Evolutionary conservation across 2,888 invertebrate species (phyloP), one percentile per base, ranked within the genome.

Genomic region (Drosophila longiperda): DNA sequence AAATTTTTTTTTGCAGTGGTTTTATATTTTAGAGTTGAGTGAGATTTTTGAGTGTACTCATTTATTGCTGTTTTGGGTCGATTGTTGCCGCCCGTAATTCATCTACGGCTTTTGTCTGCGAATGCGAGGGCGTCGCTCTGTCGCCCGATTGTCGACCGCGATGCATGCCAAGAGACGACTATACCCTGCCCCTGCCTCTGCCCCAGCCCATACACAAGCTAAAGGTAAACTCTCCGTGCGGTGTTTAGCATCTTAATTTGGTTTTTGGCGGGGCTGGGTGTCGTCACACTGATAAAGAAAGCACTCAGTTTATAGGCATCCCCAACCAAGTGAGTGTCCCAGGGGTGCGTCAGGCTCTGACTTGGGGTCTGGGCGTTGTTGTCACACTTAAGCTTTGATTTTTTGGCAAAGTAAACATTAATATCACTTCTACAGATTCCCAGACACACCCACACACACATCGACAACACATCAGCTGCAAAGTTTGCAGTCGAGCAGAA

Each of bases 221-320:
- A 38, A 75, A 62, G 70, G 69, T 75, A 67, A 61, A 69, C 68
- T 74, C 80, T 74, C 75, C 50, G 73, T 55, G 72, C 78, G 75
- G 70, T 77, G 78, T 73, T 82, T 77, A 78, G 76, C 87, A 86
- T 87, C 87, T 86, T 85, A 84, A 85, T 86, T 84, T 82, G 81
- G 66, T 59, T 70, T 68, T 70, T 69, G 63, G 60, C 42, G 32
- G 15, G 71, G 68, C 70, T 72, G 83, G 75, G 36, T 59, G 20
- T 52, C 59, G 62, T 63, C 63, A 62, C 64, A 68, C 78, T 79
- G 85, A 83, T 85, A 85, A 85, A 80, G 78, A 78, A 83, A 83
- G 73, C 79, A 71, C 72, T 70, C 78, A 49, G 59, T 67, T 72
- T 66, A 73, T 63, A 72, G 67, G n/a, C 48, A 15, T 33, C 66